phyloP scores from a whole-genome alignment of 2,797 vertebrate species.

The Chromis chromis region DNA sequence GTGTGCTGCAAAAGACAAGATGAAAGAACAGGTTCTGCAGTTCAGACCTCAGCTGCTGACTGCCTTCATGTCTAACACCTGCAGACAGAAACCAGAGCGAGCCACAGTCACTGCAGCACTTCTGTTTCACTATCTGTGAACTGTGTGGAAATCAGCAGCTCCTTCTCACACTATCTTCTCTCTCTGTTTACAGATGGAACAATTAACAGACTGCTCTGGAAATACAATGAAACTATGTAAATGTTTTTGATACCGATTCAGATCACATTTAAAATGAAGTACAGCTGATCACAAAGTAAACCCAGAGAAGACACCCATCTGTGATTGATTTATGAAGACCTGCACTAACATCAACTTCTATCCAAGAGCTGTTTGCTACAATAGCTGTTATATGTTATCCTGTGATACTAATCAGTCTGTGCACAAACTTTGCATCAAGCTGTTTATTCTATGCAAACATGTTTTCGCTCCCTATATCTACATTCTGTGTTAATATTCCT shows the following conservation, averaged over 20 bases:
- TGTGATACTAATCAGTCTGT: too few species aligned
- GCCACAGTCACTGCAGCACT: too few species aligned
- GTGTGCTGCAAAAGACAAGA: neutral
- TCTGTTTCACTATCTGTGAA: neutral
- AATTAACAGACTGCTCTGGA: accelerated
- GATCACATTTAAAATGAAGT: neutral
- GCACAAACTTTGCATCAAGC: too few species aligned
- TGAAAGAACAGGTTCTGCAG: too few species aligned
- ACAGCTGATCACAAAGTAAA: neutral
- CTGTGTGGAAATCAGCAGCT: neutral
- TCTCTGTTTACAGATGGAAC: neutral
- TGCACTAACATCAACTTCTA: neutral
- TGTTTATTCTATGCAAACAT: too few species aligned
- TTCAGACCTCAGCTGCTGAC: too few species aligned
- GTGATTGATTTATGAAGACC: neutral
- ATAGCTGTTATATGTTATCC: neutral
- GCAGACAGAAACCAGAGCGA: neutral
- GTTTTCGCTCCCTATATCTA: too few species aligned
- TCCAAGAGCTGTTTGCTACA: neutral
- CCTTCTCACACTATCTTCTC: neutral
- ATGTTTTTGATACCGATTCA: neutral
- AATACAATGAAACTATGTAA: neutral
- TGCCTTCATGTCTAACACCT: too few species aligned
- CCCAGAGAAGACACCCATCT: neutral
- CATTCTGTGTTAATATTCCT: too few species aligned